These are phyloP conservation scores for Cyprinella venusta DNA, from an alignment of 2,797 vertebrate genomes.

Conservation along the genomic window DNA sequence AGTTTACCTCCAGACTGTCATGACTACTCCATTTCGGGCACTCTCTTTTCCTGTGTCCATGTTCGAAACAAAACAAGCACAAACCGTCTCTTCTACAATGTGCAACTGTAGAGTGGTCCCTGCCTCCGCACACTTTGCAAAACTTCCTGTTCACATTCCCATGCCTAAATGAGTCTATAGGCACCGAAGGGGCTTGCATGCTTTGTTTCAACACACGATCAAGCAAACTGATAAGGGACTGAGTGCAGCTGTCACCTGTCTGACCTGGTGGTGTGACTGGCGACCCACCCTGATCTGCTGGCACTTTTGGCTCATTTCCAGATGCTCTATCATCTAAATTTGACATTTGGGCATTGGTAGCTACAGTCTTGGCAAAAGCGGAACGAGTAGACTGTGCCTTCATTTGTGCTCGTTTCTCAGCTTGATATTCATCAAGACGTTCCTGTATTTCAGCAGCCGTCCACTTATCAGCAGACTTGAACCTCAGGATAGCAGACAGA, in stretches of 20 bases:
- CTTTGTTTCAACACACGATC: not conserved
- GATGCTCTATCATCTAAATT: not conserved
- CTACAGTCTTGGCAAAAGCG: not conserved
- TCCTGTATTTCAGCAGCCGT: too few relatives aligned
- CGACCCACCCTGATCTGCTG: not conserved
- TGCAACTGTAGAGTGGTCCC: not conserved
- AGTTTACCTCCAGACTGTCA: not conserved
- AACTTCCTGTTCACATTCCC: not conserved
- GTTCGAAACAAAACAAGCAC: too few relatives aligned
- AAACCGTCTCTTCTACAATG: too few relatives aligned
- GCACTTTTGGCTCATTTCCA: not conserved
- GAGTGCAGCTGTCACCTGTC: constrained; percentile 3
- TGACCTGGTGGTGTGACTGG: not conserved
- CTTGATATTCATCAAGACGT: too few relatives aligned
- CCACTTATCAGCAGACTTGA: not conserved
- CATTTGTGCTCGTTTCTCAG: not conserved
- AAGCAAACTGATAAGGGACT: not conserved
- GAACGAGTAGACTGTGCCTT: not conserved
- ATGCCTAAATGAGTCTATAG: not conserved
- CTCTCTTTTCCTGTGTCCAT: too few relatives aligned
- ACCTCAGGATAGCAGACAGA: not conserved
- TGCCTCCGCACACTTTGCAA: constrained; percentile 8
- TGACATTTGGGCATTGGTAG: not conserved
- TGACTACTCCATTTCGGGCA: too few relatives aligned
- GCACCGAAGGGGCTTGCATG: not conserved